Evolutionary conservation across 2,797 vertebrate genomes (phyloP).

Genomic region (Urocyon cinereoargenteus): DNA sequence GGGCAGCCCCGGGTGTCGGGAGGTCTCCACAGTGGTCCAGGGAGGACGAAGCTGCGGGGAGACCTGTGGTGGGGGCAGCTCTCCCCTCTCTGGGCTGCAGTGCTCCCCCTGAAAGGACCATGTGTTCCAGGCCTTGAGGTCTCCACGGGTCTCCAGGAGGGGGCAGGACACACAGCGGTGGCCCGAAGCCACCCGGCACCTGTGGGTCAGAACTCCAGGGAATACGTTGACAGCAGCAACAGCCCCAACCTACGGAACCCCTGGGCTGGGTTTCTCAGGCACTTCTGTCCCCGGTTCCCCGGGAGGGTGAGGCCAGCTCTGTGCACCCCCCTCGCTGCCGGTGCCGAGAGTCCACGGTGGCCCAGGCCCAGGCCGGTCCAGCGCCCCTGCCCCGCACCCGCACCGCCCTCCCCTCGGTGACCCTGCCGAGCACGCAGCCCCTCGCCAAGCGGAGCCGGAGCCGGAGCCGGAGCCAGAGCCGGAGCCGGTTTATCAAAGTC

Average conservation of each 20-base stretch:
- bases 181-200: rapidly evolving
- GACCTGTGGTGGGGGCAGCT: too few relatives aligned
- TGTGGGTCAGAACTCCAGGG: too few relatives aligned
- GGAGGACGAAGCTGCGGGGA: background rate
- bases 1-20: background rate
- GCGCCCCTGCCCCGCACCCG: rapidly evolving
- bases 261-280: background rate
- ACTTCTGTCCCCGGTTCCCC: rapidly evolving
- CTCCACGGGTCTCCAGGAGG: rapidly evolving
- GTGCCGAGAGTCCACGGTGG: rapidly evolving
- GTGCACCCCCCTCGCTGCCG: background rate
- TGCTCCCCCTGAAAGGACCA: too few relatives aligned
- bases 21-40: rapidly evolving
- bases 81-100: too few relatives aligned
- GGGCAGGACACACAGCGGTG: too few relatives aligned
- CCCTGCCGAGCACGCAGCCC: background rate
- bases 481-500: background rate
- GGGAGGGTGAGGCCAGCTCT: background rate
- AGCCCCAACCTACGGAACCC: too few relatives aligned
- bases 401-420: background rate
- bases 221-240: too few relatives aligned
- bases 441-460: background rate
- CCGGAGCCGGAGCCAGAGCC: too few relatives aligned
- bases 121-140: background rate
- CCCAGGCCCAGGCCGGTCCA: background rate